Evolutionary conservation across 2,888 invertebrate species (phyloP).

Genomic region (Icerya purchasi): DNA sequence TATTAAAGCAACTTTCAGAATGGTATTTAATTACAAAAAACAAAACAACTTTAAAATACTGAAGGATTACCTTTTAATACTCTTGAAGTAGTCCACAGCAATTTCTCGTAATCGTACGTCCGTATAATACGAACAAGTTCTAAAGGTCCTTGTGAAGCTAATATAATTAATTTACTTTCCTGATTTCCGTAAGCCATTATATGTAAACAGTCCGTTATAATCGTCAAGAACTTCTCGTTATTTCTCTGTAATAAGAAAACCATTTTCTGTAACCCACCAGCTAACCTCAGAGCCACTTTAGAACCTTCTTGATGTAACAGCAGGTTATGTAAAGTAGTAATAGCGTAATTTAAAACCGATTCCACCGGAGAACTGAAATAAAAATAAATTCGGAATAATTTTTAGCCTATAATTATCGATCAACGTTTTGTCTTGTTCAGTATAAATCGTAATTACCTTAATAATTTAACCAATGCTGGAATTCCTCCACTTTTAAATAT

Average conservation of each 20-base stretch:
- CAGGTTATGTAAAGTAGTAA: slow-evolving; percentile 93
- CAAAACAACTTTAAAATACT: too few relatives aligned
- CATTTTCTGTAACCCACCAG: slow-evolving; percentile 94
- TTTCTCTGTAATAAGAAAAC: slow-evolving; percentile 83
- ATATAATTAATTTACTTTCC: slow-evolving; percentile 88
- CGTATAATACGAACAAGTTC: slow-evolving; percentile 95
- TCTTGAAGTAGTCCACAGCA: slow-evolving; percentile 96
- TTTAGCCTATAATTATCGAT: not conserved
- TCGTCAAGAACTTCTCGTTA: slow-evolving; percentile 93
- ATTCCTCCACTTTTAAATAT: slow-evolving; percentile 98
- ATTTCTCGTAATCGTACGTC: slow-evolving; percentile 91
- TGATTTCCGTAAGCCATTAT: slow-evolving; percentile 95
- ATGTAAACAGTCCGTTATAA: slow-evolving; percentile 97
- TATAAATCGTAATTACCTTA: slow-evolving; percentile 37
- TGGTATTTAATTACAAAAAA: too few relatives aligned
- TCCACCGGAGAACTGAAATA: slow-evolving; percentile 69
- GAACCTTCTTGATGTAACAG: slow-evolving; percentile 93
- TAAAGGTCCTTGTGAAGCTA: slow-evolving; percentile 87
- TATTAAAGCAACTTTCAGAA: too few relatives aligned
- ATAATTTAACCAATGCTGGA: slow-evolving; percentile 83
- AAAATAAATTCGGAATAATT: not conserved
- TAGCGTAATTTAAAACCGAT: slow-evolving; percentile 93
- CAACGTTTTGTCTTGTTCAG: not conserved
- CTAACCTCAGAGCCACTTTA: slow-evolving; percentile 90
- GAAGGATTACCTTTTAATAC: slow-evolving; percentile 83